Base-by-base conservation (phyloP, 2,888 invertebrate genomes). In the Neoaliturus tenellus region DNA sequence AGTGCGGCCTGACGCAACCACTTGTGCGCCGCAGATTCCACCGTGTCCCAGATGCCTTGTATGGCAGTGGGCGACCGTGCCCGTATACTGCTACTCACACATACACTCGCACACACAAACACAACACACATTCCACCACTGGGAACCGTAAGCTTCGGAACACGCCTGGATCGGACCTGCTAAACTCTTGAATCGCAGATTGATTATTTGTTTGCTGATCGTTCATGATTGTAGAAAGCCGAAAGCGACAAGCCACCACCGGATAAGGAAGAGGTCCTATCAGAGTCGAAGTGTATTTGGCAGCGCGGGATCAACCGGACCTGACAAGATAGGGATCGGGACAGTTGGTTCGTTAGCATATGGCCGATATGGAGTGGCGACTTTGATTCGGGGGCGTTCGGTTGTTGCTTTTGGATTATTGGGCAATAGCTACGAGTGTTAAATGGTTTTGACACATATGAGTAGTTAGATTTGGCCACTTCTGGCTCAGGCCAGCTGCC, bases 191-290 rank as follows among this genome's bases (percentile, higher is more conserved):
- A n/a, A n/a, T n/a, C n/a, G n/a, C n/a, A n/a, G 39, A 33, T 17
- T 39, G 75, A 17, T 17, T 39, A 8, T 17, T 35, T 41, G 28
- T 28, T 35, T 41, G 14, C 25, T 48, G 75, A 75, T 25, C 35
- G 23, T 31, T 69, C 35, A 44, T 44, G 75, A 75, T 75, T 75
- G 75, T 75, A 48, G 75, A 75, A 75, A 75, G 75, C 23, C 41
- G 69, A 35, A 44, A 62, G 14, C 31, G 62, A 62, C 62, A 62
- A 28, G 14, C 31, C 2, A 4, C 4, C 55, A 20, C 23, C 20
- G 51, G 51, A 51, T 51, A 23, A 4, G 51, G 51, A 51, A 51
- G 51, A 20, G 51, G 51, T 51, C 23, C 51, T 51, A 10, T 51
- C 51, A 23, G 23, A 51, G 8, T 23, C 2, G 20, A 23, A 51